phyloP scores from a whole-genome alignment of 2,113 vertebrate genomes.

The Petroica traversi region DNA sequence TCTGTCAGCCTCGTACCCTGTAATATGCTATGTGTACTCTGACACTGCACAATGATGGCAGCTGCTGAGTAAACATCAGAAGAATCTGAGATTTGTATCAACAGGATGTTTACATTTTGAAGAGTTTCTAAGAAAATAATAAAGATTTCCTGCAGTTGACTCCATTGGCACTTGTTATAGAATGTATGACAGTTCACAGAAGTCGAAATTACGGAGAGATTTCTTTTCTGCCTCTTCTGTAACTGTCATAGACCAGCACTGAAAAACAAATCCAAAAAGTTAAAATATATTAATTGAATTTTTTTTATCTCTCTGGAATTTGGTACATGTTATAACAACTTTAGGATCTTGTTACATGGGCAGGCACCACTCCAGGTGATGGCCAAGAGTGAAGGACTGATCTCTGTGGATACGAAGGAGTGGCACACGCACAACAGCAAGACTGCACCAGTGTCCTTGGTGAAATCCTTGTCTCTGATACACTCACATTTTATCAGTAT shows the following conservation, averaged over 20 bases:
- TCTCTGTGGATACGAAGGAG: neutral
- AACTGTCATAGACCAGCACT: neutral
- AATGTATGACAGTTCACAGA: neutral
- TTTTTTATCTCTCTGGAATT: neutral
- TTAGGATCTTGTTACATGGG: neutral
- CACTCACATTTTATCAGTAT: neutral
- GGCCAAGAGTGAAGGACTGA: neutral
- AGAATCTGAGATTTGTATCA: conserved; percentile 60
- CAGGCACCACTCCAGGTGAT: neutral
- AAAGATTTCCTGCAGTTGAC: conserved; percentile 63
- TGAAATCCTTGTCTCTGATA: neutral
- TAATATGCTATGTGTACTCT: conserved; percentile 5
- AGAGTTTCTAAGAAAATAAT: conserved; percentile 68
- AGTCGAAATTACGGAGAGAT: conserved; percentile 7
- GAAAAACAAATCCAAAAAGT: neutral
- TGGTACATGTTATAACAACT: neutral
- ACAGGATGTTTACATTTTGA: conserved; percentile 70
- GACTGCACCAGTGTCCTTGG: neutral
- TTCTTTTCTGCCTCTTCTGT: neutral
- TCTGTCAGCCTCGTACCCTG: neutral
- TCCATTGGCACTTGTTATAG: conserved; percentile 15
- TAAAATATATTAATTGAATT: neutral
- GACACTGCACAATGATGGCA: conserved; percentile 43
- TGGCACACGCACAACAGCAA: accelerated
- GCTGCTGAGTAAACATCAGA: conserved; percentile 58